Percentiles rank a stretch among this genome's conserved stretches.
Conservation (phyloP, 2,888 invertebrate species). For the Hetaerina titia region DNA sequence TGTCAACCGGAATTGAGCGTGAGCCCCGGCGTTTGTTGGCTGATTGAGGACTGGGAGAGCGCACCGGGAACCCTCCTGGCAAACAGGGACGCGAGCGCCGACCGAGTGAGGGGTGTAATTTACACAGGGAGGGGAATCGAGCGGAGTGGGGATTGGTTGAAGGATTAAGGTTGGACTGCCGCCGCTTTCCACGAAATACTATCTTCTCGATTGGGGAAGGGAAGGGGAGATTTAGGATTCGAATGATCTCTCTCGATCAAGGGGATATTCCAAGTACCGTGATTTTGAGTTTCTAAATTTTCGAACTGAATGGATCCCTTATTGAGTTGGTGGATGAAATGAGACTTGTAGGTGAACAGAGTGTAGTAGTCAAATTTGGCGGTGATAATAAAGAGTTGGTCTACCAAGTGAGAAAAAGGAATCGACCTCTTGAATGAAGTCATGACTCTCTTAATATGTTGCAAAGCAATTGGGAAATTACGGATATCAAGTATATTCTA, state of each 20-base stretch:
- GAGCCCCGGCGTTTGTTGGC: not conserved
- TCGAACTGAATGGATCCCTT: no score
- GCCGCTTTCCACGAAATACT: not conserved
- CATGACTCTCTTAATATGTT: no score
- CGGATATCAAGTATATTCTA: no score
- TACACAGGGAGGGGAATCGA: not conserved
- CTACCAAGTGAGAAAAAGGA: no score
- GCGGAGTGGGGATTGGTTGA: not conserved
- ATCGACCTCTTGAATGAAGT: no score
- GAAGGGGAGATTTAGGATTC: not conserved
- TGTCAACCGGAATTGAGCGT: not conserved
- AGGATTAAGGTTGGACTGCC: not conserved
- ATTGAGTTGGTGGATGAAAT: no score
- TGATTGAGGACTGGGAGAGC: constrained; percentile 11
- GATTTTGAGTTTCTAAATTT: no score
- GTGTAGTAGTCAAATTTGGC: no score
- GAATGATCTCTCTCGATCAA: not conserved
- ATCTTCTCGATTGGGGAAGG: not conserved
- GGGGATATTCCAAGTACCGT: no score
- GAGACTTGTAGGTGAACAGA: no score
- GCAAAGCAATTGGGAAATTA: no score
- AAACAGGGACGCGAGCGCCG: not conserved
- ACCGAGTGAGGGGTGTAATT: not conserved
- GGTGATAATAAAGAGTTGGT: no score
- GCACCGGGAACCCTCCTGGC: not conserved